Evolutionary conservation across 1,140 invertebrate species (phyloP).

Genomic region (Micrasema longulum): DNA sequence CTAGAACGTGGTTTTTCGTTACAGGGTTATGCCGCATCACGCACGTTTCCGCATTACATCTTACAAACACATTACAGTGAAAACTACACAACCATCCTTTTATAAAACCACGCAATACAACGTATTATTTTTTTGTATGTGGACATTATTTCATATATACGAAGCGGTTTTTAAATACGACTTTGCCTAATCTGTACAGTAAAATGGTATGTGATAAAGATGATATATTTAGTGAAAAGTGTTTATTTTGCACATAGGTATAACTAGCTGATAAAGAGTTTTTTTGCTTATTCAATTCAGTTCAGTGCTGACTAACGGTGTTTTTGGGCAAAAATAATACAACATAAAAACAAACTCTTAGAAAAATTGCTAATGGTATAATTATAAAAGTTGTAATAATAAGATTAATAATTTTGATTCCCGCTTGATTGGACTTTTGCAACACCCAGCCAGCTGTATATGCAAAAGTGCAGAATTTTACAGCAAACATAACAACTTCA

Average conservation of each 20-base stretch:
- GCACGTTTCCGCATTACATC: slow-evolving; percentile 35
- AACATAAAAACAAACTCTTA: too few relatives aligned
- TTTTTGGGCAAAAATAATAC: too few relatives aligned
- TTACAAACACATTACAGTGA: slow-evolving; percentile 24
- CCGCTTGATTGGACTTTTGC: too few relatives aligned
- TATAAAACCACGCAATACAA: neutral
- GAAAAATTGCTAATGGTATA: too few relatives aligned
- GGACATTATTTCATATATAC: neutral
- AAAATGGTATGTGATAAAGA: slow-evolving; percentile 1
- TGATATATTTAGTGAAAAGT: slow-evolving; percentile 10
- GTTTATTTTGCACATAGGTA: slow-evolving; percentile 1
- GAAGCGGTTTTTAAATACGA: neutral
- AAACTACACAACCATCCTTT: slow-evolving; percentile 15
- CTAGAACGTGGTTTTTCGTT: slow-evolving; percentile 24
- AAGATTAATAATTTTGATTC: too few relatives aligned
- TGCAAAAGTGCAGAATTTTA: too few relatives aligned
- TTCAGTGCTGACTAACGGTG: too few relatives aligned
- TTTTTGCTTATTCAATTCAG: neutral
- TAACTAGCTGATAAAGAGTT: neutral
- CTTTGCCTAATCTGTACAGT: slow-evolving; percentile 4
- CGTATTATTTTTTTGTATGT: neutral
- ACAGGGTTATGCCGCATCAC: slow-evolving; percentile 10
- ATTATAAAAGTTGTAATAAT: too few relatives aligned
- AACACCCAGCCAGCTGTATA: too few relatives aligned
- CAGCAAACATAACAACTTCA: too few relatives aligned